Conservation (phyloP, 2,888 invertebrate genomes). For the Catonia carolina region DNA sequence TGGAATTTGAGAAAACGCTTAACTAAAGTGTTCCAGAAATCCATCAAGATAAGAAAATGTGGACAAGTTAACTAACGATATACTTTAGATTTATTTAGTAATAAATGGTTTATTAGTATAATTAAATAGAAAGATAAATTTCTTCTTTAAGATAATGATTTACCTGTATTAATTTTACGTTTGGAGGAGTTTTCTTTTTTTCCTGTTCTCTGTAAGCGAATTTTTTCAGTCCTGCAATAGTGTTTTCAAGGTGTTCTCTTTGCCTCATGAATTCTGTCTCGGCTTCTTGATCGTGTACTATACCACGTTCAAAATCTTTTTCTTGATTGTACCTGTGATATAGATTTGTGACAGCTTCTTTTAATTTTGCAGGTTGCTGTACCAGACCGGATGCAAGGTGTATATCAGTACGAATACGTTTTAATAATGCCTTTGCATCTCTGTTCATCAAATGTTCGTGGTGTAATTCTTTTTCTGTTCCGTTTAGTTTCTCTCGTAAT, state of each 20-base stretch:
- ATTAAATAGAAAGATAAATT: too few relatives aligned
- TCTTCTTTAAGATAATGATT: too few relatives aligned
- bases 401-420: conserved; percentile 73
- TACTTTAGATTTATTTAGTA: too few relatives aligned
- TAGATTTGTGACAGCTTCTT: conserved; percentile 41
- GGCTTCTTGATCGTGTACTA: conserved; percentile 62
- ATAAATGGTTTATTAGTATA: too few relatives aligned
- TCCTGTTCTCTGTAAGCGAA: neutral
- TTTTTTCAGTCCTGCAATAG: conserved; percentile 49
- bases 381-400: conserved; percentile 70
- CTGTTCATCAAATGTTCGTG: conserved; percentile 57
- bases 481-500: conserved; percentile 66
- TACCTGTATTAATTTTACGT: neutral
- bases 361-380: conserved; percentile 62
- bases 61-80: too few relatives aligned
- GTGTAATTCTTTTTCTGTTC: conserved; percentile 63
- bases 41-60: too few relatives aligned
- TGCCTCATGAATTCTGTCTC: conserved; percentile 72
- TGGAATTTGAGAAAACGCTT: too few relatives aligned
- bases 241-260: conserved; percentile 70
- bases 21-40: too few relatives aligned
- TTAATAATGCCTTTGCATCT: conserved; percentile 56
- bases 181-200: neutral
- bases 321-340: conserved; percentile 66
- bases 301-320: conserved; percentile 58